Base-by-base conservation (phyloP, 2,797 vertebrate genomes). In the Loris lydekkerianus region DNA sequence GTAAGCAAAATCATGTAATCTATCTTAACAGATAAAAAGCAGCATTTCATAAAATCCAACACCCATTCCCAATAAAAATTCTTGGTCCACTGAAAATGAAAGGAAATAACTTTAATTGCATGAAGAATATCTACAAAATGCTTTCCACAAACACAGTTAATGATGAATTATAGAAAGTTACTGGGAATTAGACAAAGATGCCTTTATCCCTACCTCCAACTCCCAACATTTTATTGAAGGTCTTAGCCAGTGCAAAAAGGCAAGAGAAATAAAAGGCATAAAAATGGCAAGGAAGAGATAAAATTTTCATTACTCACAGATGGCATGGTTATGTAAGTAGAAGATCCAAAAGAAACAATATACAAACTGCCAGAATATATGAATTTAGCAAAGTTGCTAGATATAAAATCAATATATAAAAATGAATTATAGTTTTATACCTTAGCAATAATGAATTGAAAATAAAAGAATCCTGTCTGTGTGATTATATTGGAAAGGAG, bases 41-140 rank as follows among this genome's bases (percentile, higher is more conserved):
- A 87, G n/a, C 49, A 93, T n/a, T 17, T 85, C 49, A 61, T 69
- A 80, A 93, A 92, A 93, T 80, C 49, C 5, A 49, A 93, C 31
- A 80, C 17, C 11, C 25, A 63, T 69, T 88, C 14, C 72, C 63
- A 69, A 75, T 49, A 81, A 93, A 89, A 93, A 88, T 20, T 37
- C 31, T 82, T 69, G 25, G 27, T 86, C 60, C 80, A 93, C 60
- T 76, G 58, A 67, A 88, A 72, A 92, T 49, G 31, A 49, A 91
- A 88, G 11, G 37, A 4, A 67, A 0, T 81, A 82, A 37, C 49
- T 75, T 73, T 85, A 49, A 67, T 75, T 82, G 49, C 25, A 91
- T 78, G 61, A 90, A 72, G 14, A 73, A 10, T 88, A 84, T 60
- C 61, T 83, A 78, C n/a, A 65, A 67, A 88, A 67, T 60, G 7